These are phyloP conservation scores for Actenoides lindsayi DNA, from an alignment of 2,113 vertebrate species.

Conservation along the genomic window DNA sequence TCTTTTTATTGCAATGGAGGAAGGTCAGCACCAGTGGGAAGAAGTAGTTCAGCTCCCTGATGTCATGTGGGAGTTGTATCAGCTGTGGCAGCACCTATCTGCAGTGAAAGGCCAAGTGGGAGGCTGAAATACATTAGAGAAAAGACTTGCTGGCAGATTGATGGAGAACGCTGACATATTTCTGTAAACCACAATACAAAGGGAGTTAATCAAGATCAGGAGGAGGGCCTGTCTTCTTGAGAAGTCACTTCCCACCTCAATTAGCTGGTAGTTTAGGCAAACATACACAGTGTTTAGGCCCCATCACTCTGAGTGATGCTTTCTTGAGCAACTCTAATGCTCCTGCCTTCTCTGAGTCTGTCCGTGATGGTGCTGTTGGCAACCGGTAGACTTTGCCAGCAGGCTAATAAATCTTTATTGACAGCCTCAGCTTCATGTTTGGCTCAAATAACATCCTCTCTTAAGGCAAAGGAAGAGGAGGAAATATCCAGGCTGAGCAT, in stretches of 20 bases:
- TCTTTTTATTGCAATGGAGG: background rate
- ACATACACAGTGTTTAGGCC: background rate
- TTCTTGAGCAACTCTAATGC: background rate
- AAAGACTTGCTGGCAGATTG: conserved; percentile 68
- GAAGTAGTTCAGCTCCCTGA: background rate
- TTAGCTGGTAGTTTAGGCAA: conserved; percentile 64
- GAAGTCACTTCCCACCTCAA: conserved; percentile 49
- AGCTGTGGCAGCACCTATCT: conserved; percentile 54
- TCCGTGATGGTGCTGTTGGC: background rate
- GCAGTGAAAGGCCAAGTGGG: conserved; percentile 62
- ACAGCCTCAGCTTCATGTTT: background rate
- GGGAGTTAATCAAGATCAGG: conserved; percentile 66
- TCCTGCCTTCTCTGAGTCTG: background rate
- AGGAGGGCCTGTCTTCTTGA: conserved; percentile 17
- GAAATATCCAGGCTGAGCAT: background rate
- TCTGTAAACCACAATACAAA: conserved; percentile 60
- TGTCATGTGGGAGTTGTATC: background rate
- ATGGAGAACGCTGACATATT: conserved; percentile 65
- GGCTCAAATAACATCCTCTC: background rate
- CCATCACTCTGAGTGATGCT: background rate
- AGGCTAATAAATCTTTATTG: conserved; percentile 4
- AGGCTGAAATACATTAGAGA: conserved; percentile 60
- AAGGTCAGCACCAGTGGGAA: background rate
- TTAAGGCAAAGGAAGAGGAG: background rate
- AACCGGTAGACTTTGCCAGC: background rate